Evolutionary conservation across 2,888 invertebrate species (phyloP), one percentile per base, ranked within the genome.

Genomic region (Anthrax anthrax): DNA sequence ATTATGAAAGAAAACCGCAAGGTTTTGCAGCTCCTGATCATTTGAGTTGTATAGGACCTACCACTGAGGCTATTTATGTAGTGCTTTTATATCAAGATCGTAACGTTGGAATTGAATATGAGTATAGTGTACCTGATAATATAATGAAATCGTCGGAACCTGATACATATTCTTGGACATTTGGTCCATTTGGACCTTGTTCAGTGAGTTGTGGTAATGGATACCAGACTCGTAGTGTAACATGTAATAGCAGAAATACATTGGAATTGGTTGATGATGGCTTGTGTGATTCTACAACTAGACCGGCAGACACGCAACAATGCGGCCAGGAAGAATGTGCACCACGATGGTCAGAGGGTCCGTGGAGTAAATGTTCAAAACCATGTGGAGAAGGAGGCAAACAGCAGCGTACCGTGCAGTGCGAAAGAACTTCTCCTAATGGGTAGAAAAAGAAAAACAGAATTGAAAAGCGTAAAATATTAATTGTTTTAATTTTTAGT

Each of bases 201-300:
- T 84, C 80, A 55, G 77, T 77, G n/a, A 73, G 82, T 10, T 97
- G 96, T 61, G 96, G 94, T 16, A 89, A 88, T 72, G 96, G 95
- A 80, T 71, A 58, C 49, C 87, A 87, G 70, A 76, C 75, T 1
- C 75, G 94, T 47, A 76, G 77, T 53, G 87, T 92, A 1, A 79
- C 77, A 18, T 95, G 94, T 61, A 83, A 84, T 13, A 81, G 84
- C 44, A 75, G 82, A 18, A 75, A 79, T 47, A 80, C 80, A 39
- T 72, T 82, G 38, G 78, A 81, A 50, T 69, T 76, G 12, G 91
- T 82, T 0, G 81, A 84, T 49, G 76, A 79, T 4, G 73, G 72
- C 38, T 75, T 94, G 9, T 96, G 96, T 65, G 87, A 92, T 62
- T 74, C 75, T 1, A 76, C 74, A 32, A 70, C 78, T 42, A 81